A percentile compares a stretch with the other conserved stretches of the same genome.
Conservation (phyloP, 2,113 vertebrate genomes). For the Grus americana region DNA sequence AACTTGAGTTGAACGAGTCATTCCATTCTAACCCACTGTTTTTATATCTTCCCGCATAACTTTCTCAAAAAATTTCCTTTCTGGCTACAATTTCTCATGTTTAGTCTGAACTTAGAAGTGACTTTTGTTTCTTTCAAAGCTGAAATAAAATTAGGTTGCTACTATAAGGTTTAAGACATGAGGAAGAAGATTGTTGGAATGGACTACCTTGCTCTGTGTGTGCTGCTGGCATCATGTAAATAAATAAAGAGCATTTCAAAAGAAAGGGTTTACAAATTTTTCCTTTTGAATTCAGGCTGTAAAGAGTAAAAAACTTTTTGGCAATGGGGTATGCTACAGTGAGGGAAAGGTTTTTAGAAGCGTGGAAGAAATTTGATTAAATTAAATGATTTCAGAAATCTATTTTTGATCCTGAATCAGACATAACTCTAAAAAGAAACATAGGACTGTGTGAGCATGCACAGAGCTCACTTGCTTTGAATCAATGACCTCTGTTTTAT, state of each 20-base stretch:
- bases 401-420: neutral
- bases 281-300: neutral
- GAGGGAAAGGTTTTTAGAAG: neutral
- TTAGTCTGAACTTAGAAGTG: constrained; percentile 17
- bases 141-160: neutral
- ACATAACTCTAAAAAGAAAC: neutral
- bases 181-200: neutral
- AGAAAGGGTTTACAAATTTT: neutral
- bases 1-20: neutral
- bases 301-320: neutral
- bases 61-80: neutral
- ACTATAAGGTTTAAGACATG: neutral
- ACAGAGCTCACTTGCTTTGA: neutral
- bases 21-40: constrained; percentile 1
- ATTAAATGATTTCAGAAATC: neutral
- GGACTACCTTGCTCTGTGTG: neutral
- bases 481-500: neutral
- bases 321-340: fast-evolving
- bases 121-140: neutral
- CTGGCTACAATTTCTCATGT: neutral
- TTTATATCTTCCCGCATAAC: constrained; percentile 30
- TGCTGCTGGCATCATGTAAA: neutral
- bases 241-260: neutral
- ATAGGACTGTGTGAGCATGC: fast-evolving
- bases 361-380: neutral